Conservation (phyloP, 2,113 vertebrate species). For the Poeciliopsis turrubarensis region DNA sequence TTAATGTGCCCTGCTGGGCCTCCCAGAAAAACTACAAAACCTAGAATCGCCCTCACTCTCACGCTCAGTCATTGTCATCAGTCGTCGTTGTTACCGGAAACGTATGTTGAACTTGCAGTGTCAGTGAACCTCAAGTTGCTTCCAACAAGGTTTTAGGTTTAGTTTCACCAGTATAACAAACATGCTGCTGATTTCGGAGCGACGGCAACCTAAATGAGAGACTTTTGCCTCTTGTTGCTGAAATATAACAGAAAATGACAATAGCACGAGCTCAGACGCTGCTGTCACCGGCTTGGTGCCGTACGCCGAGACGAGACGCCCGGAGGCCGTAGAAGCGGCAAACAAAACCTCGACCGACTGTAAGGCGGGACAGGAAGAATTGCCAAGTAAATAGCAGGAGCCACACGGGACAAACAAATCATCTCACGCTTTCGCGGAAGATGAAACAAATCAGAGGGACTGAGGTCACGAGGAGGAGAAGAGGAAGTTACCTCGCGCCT, state of each 20-base stretch:
- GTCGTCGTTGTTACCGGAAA: too few species aligned
- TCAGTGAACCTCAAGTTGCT: neutral
- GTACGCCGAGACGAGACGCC: slow-evolving; percentile 7
- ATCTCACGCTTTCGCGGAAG: neutral
- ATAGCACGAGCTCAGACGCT: slow-evolving; percentile 10
- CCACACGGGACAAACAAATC: neutral
- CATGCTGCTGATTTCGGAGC: slow-evolving; percentile 32
- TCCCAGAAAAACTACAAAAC: too few species aligned
- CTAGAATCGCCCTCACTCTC: too few species aligned
- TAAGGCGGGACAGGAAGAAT: slow-evolving; percentile 1
- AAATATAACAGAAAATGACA: slow-evolving; percentile 34
- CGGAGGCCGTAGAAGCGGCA: slow-evolving; percentile 18
- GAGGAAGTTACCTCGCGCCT: slow-evolving; percentile 1
- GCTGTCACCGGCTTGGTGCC: neutral
- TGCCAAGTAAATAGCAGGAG: slow-evolving; percentile 4
- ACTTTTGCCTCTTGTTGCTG: slow-evolving; percentile 13
- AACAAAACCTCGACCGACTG: slow-evolving; percentile 23
- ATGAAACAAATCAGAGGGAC: slow-evolving; percentile 3
- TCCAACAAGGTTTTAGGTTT: neutral
- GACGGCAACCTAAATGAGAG: neutral
- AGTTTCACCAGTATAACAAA: slow-evolving; percentile 7
- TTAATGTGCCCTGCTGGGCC: too few species aligned
- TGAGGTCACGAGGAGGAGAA: neutral
- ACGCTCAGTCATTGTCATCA: too few species aligned
- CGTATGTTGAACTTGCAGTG: too few species aligned